A percentile compares a stretch with the other conserved stretches of the same genome.
Conservation (phyloP, 2,113 vertebrate species). For the Ciconia boyciana region DNA sequence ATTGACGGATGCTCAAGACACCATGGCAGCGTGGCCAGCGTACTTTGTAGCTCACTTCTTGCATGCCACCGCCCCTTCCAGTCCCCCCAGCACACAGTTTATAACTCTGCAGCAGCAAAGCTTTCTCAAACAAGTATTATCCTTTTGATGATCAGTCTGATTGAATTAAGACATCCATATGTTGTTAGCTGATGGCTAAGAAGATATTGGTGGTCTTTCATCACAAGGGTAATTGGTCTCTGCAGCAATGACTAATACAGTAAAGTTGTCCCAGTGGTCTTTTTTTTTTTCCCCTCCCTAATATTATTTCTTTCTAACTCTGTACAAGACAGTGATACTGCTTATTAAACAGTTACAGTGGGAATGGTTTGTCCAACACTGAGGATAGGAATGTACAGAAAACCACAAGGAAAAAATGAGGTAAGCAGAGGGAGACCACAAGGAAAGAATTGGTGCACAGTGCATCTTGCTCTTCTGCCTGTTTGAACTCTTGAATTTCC, state of each 20-base stretch:
- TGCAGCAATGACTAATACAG: background rate
- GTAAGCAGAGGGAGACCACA: background rate
- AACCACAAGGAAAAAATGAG: background rate
- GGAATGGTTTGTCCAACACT: background rate
- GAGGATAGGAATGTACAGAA: background rate
- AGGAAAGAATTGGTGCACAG: background rate
- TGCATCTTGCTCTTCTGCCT: background rate
- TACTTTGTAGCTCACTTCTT: background rate
- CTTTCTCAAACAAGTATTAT: background rate
- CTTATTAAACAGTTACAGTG: background rate
- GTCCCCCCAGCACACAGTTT: background rate
- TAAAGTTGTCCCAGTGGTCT: background rate
- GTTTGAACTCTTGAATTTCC: background rate
- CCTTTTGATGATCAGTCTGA: background rate
- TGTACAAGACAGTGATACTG: too few species aligned
- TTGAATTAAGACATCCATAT: constrained; percentile 11
- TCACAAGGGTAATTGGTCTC: background rate
- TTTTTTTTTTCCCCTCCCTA: background rate
- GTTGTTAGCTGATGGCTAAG: constrained; percentile 14
- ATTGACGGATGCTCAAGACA: background rate
- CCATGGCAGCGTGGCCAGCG: accelerated
- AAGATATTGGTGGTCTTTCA: constrained; percentile 14
- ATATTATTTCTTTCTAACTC: background rate
- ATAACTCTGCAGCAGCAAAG: background rate
- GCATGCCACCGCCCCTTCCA: background rate